A percentile compares a stretch with the other conserved stretches of the same genome.
Evolutionary conservation across 2,888 invertebrate genomes (phyloP).

Genomic region (Torymus aiolomorphi): DNA sequence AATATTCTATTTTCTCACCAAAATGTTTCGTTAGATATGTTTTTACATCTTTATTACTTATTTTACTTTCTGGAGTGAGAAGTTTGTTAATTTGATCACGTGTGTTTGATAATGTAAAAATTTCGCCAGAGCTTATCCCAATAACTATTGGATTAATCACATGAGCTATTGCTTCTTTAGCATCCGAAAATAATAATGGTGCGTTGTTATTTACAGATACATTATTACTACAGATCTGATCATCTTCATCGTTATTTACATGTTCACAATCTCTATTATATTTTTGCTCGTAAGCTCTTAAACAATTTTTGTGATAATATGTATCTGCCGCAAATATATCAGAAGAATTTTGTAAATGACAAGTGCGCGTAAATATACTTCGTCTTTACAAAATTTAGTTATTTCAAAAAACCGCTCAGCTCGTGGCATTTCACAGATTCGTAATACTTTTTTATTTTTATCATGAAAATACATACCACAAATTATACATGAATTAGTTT

Average conservation of each 20-base stretch:
- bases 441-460: constrained; percentile 1
- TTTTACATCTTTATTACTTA: constrained; percentile 40
- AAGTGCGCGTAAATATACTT: constrained; percentile 33
- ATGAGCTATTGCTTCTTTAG: constrained; percentile 1
- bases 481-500: constrained; percentile 18
- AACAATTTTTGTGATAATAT: constrained; percentile 40
- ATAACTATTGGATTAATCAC: background rate
- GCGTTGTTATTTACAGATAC: constrained; percentile 2
- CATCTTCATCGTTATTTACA: background rate
- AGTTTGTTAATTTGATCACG: constrained; percentile 8
- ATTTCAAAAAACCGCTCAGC: constrained; percentile 30
- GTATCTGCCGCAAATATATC: too few relatives aligned
- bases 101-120: constrained; percentile 27
- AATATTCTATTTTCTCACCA: too few relatives aligned
- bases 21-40: constrained; percentile 20
- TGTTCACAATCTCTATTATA: background rate
- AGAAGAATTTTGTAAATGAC: constrained; percentile 21
- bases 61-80: too few relatives aligned
- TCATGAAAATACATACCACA: constrained; percentile 6
- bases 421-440: constrained; percentile 29
- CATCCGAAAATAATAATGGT: background rate
- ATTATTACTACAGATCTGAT: too few relatives aligned
- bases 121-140: constrained; percentile 22
- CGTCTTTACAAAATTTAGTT: constrained; percentile 15
- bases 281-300: constrained; percentile 41